These are phyloP conservation scores for Metacarcinus magister DNA, from an alignment of 2,888 invertebrate genomes.

Conservation along the genomic window DNA sequence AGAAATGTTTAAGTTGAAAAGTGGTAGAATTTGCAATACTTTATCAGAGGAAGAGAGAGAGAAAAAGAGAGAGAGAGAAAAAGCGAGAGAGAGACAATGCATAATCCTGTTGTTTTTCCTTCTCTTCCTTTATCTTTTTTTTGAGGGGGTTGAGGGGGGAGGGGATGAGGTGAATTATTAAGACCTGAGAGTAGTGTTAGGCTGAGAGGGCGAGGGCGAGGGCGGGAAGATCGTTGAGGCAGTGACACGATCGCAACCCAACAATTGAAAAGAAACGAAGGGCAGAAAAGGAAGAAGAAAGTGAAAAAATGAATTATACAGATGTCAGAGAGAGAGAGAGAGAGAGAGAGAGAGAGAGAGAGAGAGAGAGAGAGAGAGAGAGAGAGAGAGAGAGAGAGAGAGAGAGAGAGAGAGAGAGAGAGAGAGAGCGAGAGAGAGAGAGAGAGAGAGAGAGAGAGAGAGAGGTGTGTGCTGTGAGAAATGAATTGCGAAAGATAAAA, in stretches of 20 bases:
- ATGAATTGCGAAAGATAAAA: too few species aligned
- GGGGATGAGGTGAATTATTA: background rate
- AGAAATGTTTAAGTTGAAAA: background rate
- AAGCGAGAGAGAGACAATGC: background rate
- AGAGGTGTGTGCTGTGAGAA: too few species aligned
- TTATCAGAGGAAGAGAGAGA: background rate
- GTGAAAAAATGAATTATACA: too few species aligned
- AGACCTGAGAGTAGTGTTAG: background rate
- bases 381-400: conserved; percentile 2
- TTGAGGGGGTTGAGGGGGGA: background rate
- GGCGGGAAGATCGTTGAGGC: background rate
- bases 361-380: background rate
- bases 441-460: background rate
- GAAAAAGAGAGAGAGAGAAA: background rate
- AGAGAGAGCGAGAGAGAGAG: background rate
- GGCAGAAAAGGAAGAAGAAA: too few species aligned
- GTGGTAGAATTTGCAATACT: background rate
- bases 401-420: background rate
- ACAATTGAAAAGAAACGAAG: too few species aligned
- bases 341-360: conserved; percentile 2
- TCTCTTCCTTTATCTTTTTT: background rate
- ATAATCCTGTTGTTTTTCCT: too few species aligned
- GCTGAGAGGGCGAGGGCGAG: background rate
- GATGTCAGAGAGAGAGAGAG: background rate
- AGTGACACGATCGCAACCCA: too few species aligned